Conservation (phyloP, 64 coral and sea anemone species). For the Actinia equina region DNA sequence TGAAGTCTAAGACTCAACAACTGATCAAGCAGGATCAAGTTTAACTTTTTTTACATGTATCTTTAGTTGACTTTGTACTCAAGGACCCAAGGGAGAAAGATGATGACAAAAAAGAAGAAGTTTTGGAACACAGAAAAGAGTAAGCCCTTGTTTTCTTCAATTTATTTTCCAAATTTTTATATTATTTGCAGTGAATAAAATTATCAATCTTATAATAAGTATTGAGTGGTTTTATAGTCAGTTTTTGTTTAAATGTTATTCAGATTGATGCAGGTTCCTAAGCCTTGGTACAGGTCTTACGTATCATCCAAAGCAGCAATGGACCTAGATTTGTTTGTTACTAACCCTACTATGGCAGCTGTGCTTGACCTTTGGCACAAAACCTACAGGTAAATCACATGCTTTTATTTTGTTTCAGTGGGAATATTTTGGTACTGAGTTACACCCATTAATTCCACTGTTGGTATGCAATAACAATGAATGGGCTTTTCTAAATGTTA, state of each 20-base stretch:
- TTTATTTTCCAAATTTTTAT: background rate
- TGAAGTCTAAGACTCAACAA: background rate
- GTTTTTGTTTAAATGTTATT: background rate
- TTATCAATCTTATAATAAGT: too few relatives aligned
- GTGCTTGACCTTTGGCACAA: constrained; percentile 98
- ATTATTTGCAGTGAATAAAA: too few relatives aligned
- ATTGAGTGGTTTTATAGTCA: too few relatives aligned
- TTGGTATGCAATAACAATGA: too few relatives aligned
- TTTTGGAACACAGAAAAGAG: constrained; percentile 82
- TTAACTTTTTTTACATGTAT: background rate
- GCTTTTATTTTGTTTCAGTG: too few relatives aligned
- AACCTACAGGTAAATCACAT: constrained; percentile 55
- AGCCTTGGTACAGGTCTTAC: constrained; percentile 98
- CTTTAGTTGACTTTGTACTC: constrained; percentile 93
- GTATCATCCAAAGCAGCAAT: constrained; percentile 73
- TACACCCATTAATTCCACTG: too few relatives aligned
- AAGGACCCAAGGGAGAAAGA: constrained; percentile 97
- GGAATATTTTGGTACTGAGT: too few relatives aligned
- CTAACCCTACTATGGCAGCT: constrained; percentile 96
- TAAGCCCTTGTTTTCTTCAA: constrained; percentile 25
- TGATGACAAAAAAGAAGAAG: constrained; percentile 96
- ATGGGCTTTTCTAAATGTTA: too few relatives aligned
- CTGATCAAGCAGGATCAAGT: background rate
- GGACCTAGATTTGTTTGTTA: constrained; percentile 96
- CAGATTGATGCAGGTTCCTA: constrained; percentile 92